These are phyloP conservation scores for Zaprionus africanus DNA, from an alignment of 1,140 invertebrate genomes.

Conservation along the genomic window DNA sequence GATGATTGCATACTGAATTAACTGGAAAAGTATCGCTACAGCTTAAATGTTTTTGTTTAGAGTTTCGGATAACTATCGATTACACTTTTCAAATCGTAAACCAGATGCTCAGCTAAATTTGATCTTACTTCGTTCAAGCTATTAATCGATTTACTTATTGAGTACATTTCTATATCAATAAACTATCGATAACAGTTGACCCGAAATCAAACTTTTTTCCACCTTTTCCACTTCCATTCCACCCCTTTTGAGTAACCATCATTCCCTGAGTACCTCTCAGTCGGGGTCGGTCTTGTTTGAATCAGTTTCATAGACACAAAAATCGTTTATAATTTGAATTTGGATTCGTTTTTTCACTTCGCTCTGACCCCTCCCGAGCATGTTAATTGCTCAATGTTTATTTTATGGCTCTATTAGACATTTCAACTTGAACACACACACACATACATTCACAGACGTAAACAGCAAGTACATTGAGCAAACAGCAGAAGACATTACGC, in stretches of 20 bases:
- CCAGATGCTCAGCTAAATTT: no score
- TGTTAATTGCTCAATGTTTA: slow-evolving; percentile 49
- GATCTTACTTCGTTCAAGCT: no score
- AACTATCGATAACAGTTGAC: not conserved
- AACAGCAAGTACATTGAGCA: not conserved
- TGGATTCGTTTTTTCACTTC: slow-evolving; percentile 29
- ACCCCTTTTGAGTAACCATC: not conserved
- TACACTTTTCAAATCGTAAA: no score
- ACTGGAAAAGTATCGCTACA: no score
- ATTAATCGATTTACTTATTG: no score
- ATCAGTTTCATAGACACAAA: slow-evolving; percentile 37
- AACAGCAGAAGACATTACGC: slow-evolving; percentile 53
- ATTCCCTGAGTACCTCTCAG: not conserved
- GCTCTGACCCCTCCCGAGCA: not conserved
- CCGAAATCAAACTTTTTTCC: no score
- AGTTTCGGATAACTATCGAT: no score
- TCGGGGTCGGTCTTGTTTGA: not conserved
- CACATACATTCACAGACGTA: not conserved
- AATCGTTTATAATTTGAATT: slow-evolving; percentile 43
- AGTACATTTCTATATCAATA: no score
- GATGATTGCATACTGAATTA: no score
- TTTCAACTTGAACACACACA: slow-evolving; percentile 28
- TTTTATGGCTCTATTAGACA: slow-evolving; percentile 42
- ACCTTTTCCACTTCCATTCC: not conserved
- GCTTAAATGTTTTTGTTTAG: no score